Evolutionary conservation across 2,888 invertebrate genomes (phyloP).

Genomic region (Tachina fera): DNA sequence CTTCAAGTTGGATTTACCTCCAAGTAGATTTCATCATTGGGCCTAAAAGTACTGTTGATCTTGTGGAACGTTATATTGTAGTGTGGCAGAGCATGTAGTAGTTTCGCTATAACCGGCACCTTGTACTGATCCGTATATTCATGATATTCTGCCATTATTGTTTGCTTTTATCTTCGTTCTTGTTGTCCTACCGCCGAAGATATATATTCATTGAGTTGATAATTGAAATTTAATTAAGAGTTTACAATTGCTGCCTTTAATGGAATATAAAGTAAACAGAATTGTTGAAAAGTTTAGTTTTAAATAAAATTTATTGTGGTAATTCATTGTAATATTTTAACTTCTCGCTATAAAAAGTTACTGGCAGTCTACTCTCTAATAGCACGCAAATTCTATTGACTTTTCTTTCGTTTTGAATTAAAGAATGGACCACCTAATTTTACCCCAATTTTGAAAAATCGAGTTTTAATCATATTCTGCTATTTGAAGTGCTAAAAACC

Average conservation of each 20-base stretch:
- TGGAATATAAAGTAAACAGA: neutral
- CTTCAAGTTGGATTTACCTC: constrained; percentile 86
- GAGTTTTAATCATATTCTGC: too few relatives aligned
- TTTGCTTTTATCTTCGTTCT: constrained; percentile 28
- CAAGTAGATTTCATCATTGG: constrained; percentile 93
- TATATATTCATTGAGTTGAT: constrained; percentile 36
- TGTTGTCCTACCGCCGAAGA: constrained; percentile 37
- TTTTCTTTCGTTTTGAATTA: too few relatives aligned
- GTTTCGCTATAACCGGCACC: constrained; percentile 92
- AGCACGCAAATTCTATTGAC: too few relatives aligned
- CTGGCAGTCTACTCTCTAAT: too few relatives aligned
- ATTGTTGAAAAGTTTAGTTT: neutral
- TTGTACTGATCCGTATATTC: constrained; percentile 89
- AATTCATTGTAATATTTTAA: too few relatives aligned
- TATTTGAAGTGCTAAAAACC: too few relatives aligned
- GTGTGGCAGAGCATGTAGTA: constrained; percentile 95
- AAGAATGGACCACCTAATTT: too few relatives aligned
- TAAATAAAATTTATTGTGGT: too few relatives aligned
- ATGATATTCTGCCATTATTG: constrained; percentile 81
- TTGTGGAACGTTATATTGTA: constrained; percentile 94
- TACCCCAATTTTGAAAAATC: too few relatives aligned
- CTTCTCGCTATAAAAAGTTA: too few relatives aligned
- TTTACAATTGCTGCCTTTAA: constrained; percentile 8
- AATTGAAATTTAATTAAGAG: neutral
- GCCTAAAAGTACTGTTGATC: constrained; percentile 96